phyloP scores from a whole-genome alignment of 2,113 vertebrate species.

The human region DNA sequence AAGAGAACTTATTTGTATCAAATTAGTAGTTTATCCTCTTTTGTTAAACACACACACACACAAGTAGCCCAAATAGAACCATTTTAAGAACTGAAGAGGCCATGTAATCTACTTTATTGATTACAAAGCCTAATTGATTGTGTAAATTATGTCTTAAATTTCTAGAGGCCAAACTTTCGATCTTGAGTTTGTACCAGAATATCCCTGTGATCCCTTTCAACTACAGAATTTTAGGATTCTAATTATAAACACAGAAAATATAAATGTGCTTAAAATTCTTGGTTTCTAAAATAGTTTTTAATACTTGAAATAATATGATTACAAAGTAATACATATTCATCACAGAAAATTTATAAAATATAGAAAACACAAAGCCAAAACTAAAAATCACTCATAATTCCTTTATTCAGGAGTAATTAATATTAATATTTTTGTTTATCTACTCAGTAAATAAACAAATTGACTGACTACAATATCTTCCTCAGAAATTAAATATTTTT shows the following conservation, averaged over 20 bases:
- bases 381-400: not conserved
- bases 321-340: not conserved
- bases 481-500: not conserved
- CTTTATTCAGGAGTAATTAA: constrained; percentile 28
- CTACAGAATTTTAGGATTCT: not conserved
- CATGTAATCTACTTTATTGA: not conserved
- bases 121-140: not conserved
- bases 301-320: constrained; percentile 1
- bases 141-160: constrained; percentile 19
- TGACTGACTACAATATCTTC: not conserved
- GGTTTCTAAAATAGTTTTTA: constrained; percentile 22
- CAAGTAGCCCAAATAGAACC: not conserved
- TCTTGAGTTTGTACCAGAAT: constrained; percentile 10
- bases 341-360: not conserved
- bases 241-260: not conserved
- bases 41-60: not conserved
- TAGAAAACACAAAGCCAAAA: constrained; percentile 5
- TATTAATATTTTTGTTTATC: not conserved
- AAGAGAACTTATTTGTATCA: constrained; percentile 13
- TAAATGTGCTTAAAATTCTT: constrained; percentile 24
- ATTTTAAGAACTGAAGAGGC: constrained; percentile 16
- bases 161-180: not conserved
- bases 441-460: constrained; percentile 16
- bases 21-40: not conserved
- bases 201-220: not conserved